A percentile compares a stretch with the other conserved stretches of the same genome.
phyloP scores from a whole-genome alignment of 2,113 vertebrate genomes.

The Oenanthe oenanthe region DNA sequence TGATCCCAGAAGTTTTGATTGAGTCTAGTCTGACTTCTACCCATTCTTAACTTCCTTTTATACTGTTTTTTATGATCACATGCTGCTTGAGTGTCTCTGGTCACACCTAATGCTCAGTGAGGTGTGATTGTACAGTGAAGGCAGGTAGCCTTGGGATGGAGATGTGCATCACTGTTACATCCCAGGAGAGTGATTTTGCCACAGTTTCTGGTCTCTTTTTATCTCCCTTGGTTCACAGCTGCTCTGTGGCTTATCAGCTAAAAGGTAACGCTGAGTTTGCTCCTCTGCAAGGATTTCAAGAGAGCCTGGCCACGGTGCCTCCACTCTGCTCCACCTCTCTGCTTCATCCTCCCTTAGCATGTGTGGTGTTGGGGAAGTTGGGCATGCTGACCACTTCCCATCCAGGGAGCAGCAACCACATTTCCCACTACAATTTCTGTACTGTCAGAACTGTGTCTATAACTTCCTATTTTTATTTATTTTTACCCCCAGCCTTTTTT shows the following conservation, averaged over 20 bases:
- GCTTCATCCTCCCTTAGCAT: accelerated
- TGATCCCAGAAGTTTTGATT: background rate
- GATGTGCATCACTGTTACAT: background rate
- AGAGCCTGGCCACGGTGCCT: accelerated
- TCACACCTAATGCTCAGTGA: background rate
- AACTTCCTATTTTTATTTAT: background rate
- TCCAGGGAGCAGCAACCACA: background rate
- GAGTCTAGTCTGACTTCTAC: background rate
- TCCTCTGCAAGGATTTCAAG: background rate
- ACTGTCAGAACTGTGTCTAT: background rate
- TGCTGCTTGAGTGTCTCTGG: background rate
- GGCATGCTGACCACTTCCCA: background rate
- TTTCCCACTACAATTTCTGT: background rate
- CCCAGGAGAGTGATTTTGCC: background rate
- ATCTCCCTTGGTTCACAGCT: background rate
- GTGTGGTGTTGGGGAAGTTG: background rate
- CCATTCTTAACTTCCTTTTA: background rate
- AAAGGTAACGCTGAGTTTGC: accelerated
- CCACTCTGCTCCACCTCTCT: too few species aligned
- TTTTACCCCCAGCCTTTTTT: background rate
- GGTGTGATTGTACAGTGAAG: background rate
- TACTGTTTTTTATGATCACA: background rate
- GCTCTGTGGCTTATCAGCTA: background rate
- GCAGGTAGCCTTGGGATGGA: background rate
- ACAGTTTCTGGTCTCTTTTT: background rate